Base-by-base conservation (phyloP, 2,888 invertebrate genomes). In the Dexiosoma caninum region DNA sequence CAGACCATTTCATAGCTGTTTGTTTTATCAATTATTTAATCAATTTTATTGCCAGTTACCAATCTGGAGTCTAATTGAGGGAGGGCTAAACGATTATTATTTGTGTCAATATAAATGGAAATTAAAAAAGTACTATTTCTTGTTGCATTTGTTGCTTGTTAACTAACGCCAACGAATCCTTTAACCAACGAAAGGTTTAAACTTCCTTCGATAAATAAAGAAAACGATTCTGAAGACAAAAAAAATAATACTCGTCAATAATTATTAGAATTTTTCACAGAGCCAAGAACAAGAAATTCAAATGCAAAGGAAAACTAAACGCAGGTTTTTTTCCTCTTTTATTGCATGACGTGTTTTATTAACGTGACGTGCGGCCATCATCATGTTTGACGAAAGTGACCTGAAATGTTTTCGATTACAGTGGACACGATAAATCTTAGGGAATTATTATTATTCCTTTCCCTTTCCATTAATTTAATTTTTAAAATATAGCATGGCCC, bases 1-100 rank as follows among this genome's bases (percentile, higher is more conserved):
- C n/a, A n/a, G n/a, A n/a, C n/a, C n/a, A n/a, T n/a, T n/a, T n/a
- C n/a, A n/a, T n/a, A n/a, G n/a, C n/a, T n/a, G n/a, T n/a, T n/a
- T 60, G 27, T 53, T 27, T 60, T 67, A 27, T 27, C 6, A 67
- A 62, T 21, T 55, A 37, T 37, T 35, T 67, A 67, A 67, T 60
- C 19, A 46, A 46, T 53, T 27, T 67, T 27, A n/a, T 60, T 40
- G 42, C n/a, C n/a, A n/a, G n/a, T 2, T 8, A 19, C 10, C n/a
- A 51, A 51, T 40, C 30, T 35, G 53, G 21, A 71, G 44, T 62
- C 16, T 2, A 35, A 37, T 12, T 44, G 21, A 21, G 9, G 14
- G 21, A 21, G 9, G 14, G 32, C 3, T 30, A 19, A 55, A 42
- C 21, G 32, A 3, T n/a, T 53, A 30, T 40, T 12, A 16, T 9